These are phyloP conservation scores for Siniperca undulata DNA, from an alignment of 2,797 vertebrate genomes.

Conservation along the genomic window DNA sequence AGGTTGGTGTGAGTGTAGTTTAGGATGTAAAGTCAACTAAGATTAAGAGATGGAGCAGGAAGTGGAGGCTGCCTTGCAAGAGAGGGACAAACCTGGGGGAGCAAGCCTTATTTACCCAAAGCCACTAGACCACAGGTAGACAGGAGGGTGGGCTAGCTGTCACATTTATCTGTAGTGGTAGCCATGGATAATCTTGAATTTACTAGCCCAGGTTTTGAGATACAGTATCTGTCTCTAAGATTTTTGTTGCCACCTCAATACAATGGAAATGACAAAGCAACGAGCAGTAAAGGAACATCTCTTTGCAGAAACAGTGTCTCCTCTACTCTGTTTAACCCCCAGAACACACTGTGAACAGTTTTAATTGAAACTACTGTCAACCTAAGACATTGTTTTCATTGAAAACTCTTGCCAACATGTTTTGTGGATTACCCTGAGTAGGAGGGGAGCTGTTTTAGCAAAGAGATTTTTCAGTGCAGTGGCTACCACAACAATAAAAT, in stretches of 20 bases:
- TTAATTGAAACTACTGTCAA: conserved; percentile 10
- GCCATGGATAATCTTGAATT: not conserved
- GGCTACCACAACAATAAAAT: not conserved
- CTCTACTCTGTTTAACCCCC: not conserved
- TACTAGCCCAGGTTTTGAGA: not conserved
- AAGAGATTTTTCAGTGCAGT: not conserved
- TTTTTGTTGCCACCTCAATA: not conserved
- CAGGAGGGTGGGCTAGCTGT: not conserved
- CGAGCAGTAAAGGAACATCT: not conserved
- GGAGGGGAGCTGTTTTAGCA: too few species aligned
- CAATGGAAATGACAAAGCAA: not conserved
- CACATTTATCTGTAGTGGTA: not conserved
- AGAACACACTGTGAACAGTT: conserved; percentile 3
- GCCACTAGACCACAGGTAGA: not conserved
- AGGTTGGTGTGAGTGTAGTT: too few species aligned
- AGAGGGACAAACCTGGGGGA: too few species aligned
- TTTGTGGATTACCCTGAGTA: not conserved
- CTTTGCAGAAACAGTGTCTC: conserved; percentile 10
- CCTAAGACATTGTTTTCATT: conserved; percentile 10
- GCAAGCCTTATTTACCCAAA: not conserved
- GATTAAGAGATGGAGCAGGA: too few species aligned
- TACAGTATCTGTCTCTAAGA: too few species aligned
- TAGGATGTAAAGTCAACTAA: too few species aligned
- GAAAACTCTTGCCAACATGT: not conserved
- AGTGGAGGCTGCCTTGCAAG: too few species aligned